Evolutionary conservation across 1,140 invertebrate genomes (phyloP), one percentile per base, ranked within the genome.

Genomic region (Colletes latitarsis): DNA sequence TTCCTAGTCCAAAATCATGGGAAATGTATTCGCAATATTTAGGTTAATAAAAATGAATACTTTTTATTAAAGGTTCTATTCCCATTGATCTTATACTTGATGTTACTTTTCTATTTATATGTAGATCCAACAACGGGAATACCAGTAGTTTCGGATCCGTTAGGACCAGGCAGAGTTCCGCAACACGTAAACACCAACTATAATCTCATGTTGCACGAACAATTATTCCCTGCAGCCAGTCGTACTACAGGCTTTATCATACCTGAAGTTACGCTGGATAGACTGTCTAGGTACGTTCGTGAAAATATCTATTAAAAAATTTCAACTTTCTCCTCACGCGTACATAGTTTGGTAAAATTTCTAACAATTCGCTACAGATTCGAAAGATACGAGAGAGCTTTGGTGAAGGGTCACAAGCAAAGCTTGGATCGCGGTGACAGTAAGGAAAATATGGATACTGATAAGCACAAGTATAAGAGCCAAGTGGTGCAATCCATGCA

Each of bases 1-100:
- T 98, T 93, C 98, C 98, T 21, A 96, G 97, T 39, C 94, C 96
- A 53, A 97, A 98, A 89, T 96, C 97, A 5, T 98, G 98, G 97
- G 95, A 96, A 89, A 95, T 96, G 86, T 97, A 97, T 91, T 95
- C 95, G 15, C 95, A 95, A 88, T 96, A 96, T 90, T 92, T 96
- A 81, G 96, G 96, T 96, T 89, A 90, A 87, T 4, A 19, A 49
- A n/a, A 55, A 52, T 2, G 15, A 52, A 60, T 41, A 57, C 57
- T 81, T 3, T 39, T 6, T 53, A 53, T 53, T 53, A 2, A 12
- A 4, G 4, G 15, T 53, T 53, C 4, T 15, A 9, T 46, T 46
- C 9, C 43, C 9, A 6, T 46, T 46, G 43, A 60, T 9, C 70
- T 15, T 5, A 12, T 72, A 80, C 63, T 4, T 0, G 12, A 55